These are phyloP conservation scores for Ptychoptera albimana DNA, from an alignment of 2,888 invertebrate genomes.

Conservation along the genomic window DNA sequence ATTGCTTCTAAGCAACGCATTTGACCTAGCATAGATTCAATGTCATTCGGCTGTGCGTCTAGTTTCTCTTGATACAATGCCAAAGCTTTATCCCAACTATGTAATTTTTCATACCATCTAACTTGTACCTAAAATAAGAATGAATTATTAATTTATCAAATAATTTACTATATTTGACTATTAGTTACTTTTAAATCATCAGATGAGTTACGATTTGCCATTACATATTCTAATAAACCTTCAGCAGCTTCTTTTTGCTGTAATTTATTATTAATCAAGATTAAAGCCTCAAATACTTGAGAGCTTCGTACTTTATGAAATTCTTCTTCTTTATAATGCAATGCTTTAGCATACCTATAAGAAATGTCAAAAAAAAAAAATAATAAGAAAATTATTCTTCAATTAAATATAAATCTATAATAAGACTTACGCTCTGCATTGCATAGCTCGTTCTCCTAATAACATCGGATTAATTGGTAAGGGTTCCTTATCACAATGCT, in stretches of 20 bases:
- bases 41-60: conserved; percentile 43
- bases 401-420: neutral
- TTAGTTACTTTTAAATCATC: conserved; percentile 32
- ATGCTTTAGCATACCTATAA: conserved; percentile 36
- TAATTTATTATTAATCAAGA: conserved; percentile 93
- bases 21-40: conserved; percentile 75
- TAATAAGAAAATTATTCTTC: neutral
- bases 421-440: conserved; percentile 51
- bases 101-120: conserved; percentile 96
- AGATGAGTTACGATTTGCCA: conserved; percentile 56
- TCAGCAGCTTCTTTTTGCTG: conserved; percentile 98
- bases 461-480: conserved; percentile 76
- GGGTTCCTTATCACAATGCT: conserved; percentile 94
- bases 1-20: conserved; percentile 93
- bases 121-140: conserved; percentile 40
- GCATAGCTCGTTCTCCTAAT: conserved; percentile 87
- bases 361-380: neutral
- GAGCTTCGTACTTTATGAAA: conserved; percentile 70
- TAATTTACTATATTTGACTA: neutral
- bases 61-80: conserved; percentile 69
- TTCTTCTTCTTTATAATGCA: conserved; percentile 73
- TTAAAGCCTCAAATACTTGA: conserved; percentile 82
- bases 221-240: conserved; percentile 78
- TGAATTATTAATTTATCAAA: neutral
- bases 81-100: conserved; percentile 96